Conservation (phyloP, 2,888 invertebrate genomes). For the Orgyia antiqua region DNA sequence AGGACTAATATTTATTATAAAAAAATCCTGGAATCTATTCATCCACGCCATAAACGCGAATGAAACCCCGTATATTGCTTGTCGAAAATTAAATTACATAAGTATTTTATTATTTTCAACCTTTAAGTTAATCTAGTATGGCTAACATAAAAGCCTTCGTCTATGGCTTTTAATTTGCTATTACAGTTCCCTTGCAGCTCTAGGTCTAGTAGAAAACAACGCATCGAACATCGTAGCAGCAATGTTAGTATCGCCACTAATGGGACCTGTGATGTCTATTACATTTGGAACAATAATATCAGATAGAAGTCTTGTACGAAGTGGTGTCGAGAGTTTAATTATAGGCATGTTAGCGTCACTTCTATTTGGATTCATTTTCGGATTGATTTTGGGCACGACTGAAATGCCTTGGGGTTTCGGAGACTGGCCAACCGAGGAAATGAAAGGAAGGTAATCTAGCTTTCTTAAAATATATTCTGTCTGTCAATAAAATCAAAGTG, state of each 20-base stretch:
- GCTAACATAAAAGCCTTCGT: too few species aligned
- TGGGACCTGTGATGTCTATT: constrained; percentile 93
- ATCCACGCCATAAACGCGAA: too few species aligned
- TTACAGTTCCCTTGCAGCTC: constrained; percentile 86
- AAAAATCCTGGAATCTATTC: too few species aligned
- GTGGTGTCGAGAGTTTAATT: constrained; percentile 83
- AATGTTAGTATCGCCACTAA: constrained; percentile 86
- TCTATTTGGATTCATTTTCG: constrained; percentile 88
- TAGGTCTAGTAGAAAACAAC: constrained; percentile 90
- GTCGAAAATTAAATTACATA: too few species aligned
- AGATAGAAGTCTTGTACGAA: constrained; percentile 82
- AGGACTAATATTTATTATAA: too few species aligned
- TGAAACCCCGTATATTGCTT: too few species aligned
- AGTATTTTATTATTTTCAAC: too few species aligned
- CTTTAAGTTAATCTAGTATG: too few species aligned
- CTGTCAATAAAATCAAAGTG: too few species aligned
- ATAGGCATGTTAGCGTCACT: constrained; percentile 86
- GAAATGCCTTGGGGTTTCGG: constrained; percentile 87
- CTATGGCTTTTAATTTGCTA: too few species aligned
- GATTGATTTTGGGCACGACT: constrained; percentile 84
- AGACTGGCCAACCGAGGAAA: constrained; percentile 88
- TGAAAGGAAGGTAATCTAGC: constrained; percentile 81
- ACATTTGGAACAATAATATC: constrained; percentile 90
- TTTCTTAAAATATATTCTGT: too few species aligned
- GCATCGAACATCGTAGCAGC: constrained; percentile 88